Conservation (phyloP, 2,888 invertebrate species). For the Neoscelio sp. region DNA sequence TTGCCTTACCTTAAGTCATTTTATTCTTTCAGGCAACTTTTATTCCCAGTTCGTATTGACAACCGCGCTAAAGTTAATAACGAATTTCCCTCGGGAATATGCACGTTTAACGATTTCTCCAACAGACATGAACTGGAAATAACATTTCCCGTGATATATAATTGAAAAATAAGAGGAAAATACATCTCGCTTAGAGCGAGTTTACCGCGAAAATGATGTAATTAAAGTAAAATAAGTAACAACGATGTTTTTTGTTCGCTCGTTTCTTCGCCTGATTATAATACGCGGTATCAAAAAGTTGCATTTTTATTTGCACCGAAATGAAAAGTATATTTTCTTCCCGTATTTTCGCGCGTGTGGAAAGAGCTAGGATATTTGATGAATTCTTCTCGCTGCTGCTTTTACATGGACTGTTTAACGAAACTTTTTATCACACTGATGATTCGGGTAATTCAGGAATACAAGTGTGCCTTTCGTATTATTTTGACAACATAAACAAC, state of each 20-base stretch:
- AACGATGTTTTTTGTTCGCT: too few species aligned
- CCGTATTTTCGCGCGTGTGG: not conserved
- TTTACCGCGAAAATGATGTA: too few species aligned
- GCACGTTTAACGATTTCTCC: conserved; percentile 46
- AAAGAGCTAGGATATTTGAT: not conserved
- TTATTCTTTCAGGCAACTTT: conserved; percentile 49
- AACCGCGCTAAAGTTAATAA: conserved; percentile 58
- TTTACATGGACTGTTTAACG: not conserved
- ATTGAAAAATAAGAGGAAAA: conserved; percentile 28
- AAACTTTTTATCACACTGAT: not conserved
- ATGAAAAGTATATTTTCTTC: too few species aligned
- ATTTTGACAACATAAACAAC: too few species aligned
- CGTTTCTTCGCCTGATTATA: too few species aligned
- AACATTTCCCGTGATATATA: conserved; percentile 13
- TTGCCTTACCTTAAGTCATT: conserved; percentile 50
- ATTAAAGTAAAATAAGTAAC: too few species aligned
- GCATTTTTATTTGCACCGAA: too few species aligned
- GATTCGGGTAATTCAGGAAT: not conserved
- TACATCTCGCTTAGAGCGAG: not conserved
- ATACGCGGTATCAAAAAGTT: too few species aligned
- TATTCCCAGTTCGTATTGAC: conserved; percentile 55
- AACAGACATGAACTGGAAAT: conserved; percentile 20
- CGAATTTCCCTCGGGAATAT: conserved; percentile 49
- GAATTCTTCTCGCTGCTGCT: not conserved
- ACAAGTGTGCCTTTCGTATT: not conserved